Evolutionary conservation across 2,113 vertebrate genomes (phyloP).

Genomic region (Xenopus laevis): DNA sequence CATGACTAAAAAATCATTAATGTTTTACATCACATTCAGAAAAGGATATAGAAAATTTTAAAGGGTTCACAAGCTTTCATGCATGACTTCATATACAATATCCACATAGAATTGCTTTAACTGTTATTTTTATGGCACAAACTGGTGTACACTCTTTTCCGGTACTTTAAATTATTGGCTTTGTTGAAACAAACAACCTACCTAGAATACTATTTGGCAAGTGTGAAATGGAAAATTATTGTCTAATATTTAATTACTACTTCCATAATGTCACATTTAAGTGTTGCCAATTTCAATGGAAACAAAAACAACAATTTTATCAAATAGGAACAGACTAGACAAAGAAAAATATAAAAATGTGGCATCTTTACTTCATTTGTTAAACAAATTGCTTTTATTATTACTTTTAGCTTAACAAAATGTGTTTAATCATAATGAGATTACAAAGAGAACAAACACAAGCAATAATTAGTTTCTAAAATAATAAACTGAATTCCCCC

Average conservation of each 20-base stretch:
- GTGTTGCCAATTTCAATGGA: slow-evolving; percentile 48
- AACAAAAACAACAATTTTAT: slow-evolving; percentile 46
- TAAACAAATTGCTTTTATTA: background rate
- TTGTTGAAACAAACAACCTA: slow-evolving; percentile 12
- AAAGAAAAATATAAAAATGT: background rate
- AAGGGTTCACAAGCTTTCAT: no score
- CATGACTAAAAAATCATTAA: no score
- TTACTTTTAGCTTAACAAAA: background rate
- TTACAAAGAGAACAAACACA: no score
- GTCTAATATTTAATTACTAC: slow-evolving; percentile 46
- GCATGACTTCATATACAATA: no score
- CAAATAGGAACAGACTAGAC: slow-evolving; percentile 48
- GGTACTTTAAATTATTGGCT: no score
- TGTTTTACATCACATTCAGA: no score
- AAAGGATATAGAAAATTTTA: no score
- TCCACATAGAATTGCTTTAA: no score
- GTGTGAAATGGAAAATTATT: slow-evolving; percentile 40
- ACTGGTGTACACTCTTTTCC: no score
- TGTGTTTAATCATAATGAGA: background rate
- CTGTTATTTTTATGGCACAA: no score
- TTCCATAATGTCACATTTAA: slow-evolving; percentile 48
- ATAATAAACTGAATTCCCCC: no score
- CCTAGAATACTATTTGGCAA: slow-evolving; percentile 49
- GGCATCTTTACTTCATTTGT: background rate
- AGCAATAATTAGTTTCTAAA: no score